phyloP scores from a whole-genome alignment of 2,888 invertebrate genomes.

The Xestia c-nigrum region DNA sequence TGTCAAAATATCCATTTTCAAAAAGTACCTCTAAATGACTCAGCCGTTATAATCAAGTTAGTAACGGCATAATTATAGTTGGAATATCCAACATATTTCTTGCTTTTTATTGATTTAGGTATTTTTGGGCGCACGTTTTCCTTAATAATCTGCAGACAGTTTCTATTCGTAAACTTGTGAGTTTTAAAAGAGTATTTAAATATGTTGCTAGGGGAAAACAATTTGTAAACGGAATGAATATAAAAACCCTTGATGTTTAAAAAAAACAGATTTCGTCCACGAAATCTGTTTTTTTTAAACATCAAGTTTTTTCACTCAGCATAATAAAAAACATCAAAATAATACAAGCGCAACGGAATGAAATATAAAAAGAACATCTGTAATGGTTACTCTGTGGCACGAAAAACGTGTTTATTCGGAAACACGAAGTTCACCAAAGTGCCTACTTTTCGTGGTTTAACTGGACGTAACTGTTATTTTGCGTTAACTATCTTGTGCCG shows the following conservation, averaged over 20 bases:
- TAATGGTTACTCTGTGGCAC: background rate
- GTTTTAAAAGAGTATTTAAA: background rate
- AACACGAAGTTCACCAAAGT: background rate
- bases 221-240: no score
- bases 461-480: background rate
- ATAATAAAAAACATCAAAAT: no score
- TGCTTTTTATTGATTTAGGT: background rate
- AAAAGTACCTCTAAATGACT: no score
- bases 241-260: no score
- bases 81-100: background rate
- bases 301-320: no score
- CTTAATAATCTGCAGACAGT: background rate
- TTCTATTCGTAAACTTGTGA: background rate
- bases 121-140: constrained; percentile 10
- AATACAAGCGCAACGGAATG: background rate
- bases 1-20: no score
- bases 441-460: background rate
- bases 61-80: background rate
- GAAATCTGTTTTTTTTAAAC: no score
- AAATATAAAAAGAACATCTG: background rate
- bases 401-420: background rate
- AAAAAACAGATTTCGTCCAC: no score
- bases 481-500: background rate
- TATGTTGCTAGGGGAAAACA: background rate
- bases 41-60: background rate